Evolutionary conservation across 1,140 invertebrate species (phyloP).

Genomic region (Drosophila arawakana): DNA sequence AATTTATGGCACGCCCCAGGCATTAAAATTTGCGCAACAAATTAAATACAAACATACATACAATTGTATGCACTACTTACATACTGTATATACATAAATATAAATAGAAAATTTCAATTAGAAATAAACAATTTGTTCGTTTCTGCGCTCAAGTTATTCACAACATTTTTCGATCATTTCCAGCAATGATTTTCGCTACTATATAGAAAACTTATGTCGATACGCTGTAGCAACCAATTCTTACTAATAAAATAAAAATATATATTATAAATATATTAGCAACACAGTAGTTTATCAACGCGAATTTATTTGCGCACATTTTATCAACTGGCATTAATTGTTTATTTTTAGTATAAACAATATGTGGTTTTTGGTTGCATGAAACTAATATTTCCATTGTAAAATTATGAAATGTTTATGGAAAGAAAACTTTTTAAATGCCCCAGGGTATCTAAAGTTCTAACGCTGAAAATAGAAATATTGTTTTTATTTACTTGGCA

Average conservation of each 20-base stretch:
- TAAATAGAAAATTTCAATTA: slow-evolving; percentile 39
- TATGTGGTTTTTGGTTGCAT: slow-evolving; percentile 7
- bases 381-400: slow-evolving; percentile 2
- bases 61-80: neutral
- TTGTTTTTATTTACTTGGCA: slow-evolving; percentile 71
- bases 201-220: neutral
- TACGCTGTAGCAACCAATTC: too few species aligned
- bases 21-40: slow-evolving; percentile 26
- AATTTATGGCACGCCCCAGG: slow-evolving; percentile 30
- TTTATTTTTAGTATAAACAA: slow-evolving; percentile 4
- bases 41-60: slow-evolving; percentile 8
- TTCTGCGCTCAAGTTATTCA: slow-evolving; percentile 22
- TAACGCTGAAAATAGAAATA: slow-evolving; percentile 16
- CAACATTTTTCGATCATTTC: slow-evolving; percentile 6
- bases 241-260: too few species aligned
- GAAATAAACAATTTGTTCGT: slow-evolving; percentile 35
- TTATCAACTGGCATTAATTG: neutral
- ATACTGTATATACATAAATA: slow-evolving; percentile 1
- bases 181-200: slow-evolving; percentile 2
- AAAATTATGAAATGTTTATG: slow-evolving; percentile 9
- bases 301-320: neutral
- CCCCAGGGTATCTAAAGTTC: slow-evolving; percentile 31
- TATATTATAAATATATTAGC: neutral
- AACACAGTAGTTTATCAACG: neutral
- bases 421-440: slow-evolving; percentile 3